phyloP scores from a whole-genome alignment of 2,113 vertebrate species.

The Vombatus ursinus region DNA sequence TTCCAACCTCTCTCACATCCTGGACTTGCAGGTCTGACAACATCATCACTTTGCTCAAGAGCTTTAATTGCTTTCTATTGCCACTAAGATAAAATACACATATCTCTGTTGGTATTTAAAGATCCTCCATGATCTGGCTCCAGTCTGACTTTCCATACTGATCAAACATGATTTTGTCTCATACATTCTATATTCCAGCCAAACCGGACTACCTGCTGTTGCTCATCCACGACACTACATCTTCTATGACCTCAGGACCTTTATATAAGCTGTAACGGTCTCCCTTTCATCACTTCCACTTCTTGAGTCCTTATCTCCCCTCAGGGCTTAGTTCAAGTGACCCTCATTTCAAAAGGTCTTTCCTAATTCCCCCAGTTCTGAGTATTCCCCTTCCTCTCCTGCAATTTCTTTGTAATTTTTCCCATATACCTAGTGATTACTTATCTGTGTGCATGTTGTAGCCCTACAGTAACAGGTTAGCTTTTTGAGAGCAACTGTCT shows the following conservation, averaged over 20 bases:
- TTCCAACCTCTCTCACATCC: background rate
- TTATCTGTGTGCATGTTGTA: background rate
- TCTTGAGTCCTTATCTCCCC: background rate
- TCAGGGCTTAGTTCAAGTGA: background rate
- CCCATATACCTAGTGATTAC: background rate
- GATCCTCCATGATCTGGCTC: background rate
- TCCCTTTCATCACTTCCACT: background rate
- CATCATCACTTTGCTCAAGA: background rate
- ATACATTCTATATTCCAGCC: background rate
- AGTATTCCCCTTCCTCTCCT: background rate
- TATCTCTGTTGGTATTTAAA: background rate
- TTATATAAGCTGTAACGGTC: background rate
- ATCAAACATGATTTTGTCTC: background rate
- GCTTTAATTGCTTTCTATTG: background rate
- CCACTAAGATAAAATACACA: background rate
- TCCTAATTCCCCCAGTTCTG: background rate
- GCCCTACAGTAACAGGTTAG: background rate
- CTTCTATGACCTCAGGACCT: background rate
- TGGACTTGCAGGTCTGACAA: background rate
- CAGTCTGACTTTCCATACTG: background rate
- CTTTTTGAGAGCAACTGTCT: background rate
- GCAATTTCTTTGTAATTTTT: background rate
- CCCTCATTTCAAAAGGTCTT: background rate
- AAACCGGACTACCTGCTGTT: background rate
- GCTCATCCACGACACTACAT: background rate